Evolutionary conservation across 2,888 invertebrate genomes (phyloP).

Genomic region (Chromoteleia sp.): DNA sequence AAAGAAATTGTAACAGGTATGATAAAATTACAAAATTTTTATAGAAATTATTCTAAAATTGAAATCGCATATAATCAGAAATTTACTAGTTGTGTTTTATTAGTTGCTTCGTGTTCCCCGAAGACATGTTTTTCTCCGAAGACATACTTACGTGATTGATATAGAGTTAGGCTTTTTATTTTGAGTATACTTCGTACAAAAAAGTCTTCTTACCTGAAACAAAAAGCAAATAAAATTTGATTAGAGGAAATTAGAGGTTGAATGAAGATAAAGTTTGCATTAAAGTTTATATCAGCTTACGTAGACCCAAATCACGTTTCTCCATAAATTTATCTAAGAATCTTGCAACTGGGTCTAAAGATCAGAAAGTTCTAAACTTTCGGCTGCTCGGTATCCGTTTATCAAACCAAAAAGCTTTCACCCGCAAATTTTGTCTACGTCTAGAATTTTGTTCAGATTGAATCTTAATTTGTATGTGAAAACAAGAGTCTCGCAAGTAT

Average conservation of each 20-base stretch:
- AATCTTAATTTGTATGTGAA: conserved; percentile 7
- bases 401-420: conserved; percentile 22
- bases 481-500: no score
- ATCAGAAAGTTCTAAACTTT: conserved; percentile 45
- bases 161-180: not conserved
- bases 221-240: conserved; percentile 42
- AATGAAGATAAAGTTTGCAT: conserved; percentile 19
- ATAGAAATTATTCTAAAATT: no score
- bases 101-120: no score
- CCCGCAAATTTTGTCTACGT: conserved; percentile 6
- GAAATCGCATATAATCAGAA: no score
- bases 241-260: conserved; percentile 15
- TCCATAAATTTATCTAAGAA: conserved; percentile 31
- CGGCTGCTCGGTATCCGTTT: conserved; percentile 1
- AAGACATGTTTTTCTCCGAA: no score
- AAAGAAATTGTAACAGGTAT: no score
- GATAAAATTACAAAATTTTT: no score
- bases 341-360: conserved; percentile 36
- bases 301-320: conserved; percentile 24
- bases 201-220: conserved; percentile 52
- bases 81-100: no score
- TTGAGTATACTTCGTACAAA: conserved; percentile 3
- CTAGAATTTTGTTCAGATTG: conserved; percentile 1
- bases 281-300: conserved; percentile 30
- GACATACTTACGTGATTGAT: conserved; percentile 23